Evolutionary conservation across 2,113 vertebrate genomes (phyloP).

Genomic region (Nothobranchius kuhntae): DNA sequence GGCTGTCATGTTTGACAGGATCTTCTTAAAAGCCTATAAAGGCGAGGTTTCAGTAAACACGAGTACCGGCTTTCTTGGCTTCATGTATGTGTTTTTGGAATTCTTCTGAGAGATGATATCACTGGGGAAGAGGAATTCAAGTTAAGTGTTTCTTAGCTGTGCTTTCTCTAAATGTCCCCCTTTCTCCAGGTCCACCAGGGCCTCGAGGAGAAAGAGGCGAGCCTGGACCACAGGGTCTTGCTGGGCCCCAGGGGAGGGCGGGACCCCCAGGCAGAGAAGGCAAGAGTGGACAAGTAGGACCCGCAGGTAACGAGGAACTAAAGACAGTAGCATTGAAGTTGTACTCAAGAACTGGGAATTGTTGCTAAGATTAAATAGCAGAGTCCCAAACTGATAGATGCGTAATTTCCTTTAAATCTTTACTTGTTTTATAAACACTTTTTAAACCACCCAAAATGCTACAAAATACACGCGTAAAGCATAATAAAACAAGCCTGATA

Average conservation of each 20-base stretch:
- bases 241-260: slow-evolving; percentile 81
- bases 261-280: slow-evolving; percentile 80
- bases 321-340: background rate
- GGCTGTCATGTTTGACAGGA: slow-evolving; percentile 17
- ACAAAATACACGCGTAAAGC: no score
- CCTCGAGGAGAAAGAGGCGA: slow-evolving; percentile 80
- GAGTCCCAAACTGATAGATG: background rate
- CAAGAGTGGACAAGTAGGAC: slow-evolving; percentile 73
- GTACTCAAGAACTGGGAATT: no score
- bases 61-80: slow-evolving; percentile 16
- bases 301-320: slow-evolving; percentile 80
- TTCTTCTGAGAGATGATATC: background rate
- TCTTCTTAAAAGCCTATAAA: slow-evolving; percentile 39
- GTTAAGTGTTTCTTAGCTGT: background rate
- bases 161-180: slow-evolving; percentile 10
- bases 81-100: slow-evolving; percentile 12
- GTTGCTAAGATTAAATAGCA: no score
- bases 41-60: slow-evolving; percentile 44
- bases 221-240: slow-evolving; percentile 75
- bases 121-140: background rate
- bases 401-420: background rate
- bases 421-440: no score
- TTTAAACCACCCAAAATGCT: no score
- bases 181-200: slow-evolving; percentile 77
- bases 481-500: no score